Evolutionary conservation across 2,113 vertebrate genomes (phyloP).

Genomic region (Cephalopholis sonnerati): DNA sequence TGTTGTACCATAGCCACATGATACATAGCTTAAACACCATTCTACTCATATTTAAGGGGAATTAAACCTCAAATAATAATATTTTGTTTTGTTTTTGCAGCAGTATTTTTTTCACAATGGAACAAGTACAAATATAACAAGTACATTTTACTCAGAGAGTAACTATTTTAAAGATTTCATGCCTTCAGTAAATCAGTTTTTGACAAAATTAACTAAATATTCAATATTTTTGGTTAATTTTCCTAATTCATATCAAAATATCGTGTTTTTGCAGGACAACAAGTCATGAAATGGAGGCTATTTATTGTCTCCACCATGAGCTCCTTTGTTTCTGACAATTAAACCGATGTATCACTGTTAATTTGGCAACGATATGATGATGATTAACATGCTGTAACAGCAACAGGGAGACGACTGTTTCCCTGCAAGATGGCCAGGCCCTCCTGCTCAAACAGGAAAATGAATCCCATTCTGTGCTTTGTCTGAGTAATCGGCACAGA

Average conservation of each 20-base stretch:
- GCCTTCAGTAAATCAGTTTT: not conserved
- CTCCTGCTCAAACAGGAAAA: slow-evolving; percentile 34
- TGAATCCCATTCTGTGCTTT: slow-evolving; percentile 12
- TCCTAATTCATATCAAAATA: not conserved
- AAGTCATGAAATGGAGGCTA: no score
- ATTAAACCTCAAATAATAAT: not conserved
- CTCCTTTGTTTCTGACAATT: slow-evolving; percentile 18
- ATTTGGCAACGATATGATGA: slow-evolving; percentile 4
- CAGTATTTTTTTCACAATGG: not conserved
- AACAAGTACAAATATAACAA: not conserved
- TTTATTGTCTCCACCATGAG: not conserved
- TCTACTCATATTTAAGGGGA: not conserved
- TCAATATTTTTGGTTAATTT: not conserved
- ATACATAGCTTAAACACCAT: not conserved
- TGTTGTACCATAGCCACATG: not conserved
- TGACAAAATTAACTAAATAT: not conserved
- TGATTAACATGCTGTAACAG: slow-evolving; percentile 20
- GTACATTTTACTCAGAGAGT: not conserved
- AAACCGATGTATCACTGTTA: slow-evolving; percentile 2
- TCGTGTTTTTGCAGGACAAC: no score
- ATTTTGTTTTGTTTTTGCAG: not conserved
- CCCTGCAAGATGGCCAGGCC: not conserved
- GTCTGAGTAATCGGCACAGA: slow-evolving; percentile 53
- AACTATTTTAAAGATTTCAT: no score
- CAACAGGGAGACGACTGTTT: not conserved